Conservation (phyloP, 2,797 vertebrate species). For the Salmo trutta region DNA sequence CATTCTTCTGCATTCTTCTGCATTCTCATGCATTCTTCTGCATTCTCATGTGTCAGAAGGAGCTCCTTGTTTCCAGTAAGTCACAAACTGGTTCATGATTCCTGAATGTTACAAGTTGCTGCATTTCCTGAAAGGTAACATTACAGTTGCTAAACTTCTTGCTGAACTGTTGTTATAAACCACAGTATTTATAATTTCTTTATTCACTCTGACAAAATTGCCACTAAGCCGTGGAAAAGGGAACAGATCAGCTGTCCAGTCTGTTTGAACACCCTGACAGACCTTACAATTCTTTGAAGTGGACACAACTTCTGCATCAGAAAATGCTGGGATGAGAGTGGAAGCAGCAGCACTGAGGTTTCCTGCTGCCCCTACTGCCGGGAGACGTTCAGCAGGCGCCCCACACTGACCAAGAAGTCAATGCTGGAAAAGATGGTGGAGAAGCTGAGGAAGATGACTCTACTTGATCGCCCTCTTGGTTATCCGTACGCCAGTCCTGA, state of each 20-base stretch:
- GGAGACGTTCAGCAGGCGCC: not conserved
- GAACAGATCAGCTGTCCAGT: constrained; percentile 1
- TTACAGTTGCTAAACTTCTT: not conserved
- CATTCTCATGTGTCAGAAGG: not conserved
- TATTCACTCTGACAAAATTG: not conserved
- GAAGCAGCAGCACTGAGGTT: not conserved
- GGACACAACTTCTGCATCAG: constrained; percentile 7
- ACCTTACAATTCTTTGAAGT: constrained; percentile 8
- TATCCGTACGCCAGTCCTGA: constrained; percentile 37
- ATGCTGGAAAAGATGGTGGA: constrained; percentile 9
- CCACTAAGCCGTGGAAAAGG: not conserved
- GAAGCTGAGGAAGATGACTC: not conserved
- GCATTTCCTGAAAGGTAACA: not conserved
- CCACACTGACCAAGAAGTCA: constrained; percentile 5
- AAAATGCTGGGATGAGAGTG: constrained; percentile 7
- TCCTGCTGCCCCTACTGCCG: constrained; percentile 7
- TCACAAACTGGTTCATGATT: not conserved
- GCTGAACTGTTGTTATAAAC: not conserved
- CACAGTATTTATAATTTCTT: not conserved
- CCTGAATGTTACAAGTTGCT: not conserved
- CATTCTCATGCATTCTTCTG: not conserved
- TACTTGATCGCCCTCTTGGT: not conserved
- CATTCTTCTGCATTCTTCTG: too few species aligned
- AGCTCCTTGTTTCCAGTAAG: not conserved
- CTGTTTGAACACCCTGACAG: not conserved